These are phyloP conservation scores for Steatocranus sp. DNA, from an alignment of 2,797 vertebrate genomes.

Conservation along the genomic window DNA sequence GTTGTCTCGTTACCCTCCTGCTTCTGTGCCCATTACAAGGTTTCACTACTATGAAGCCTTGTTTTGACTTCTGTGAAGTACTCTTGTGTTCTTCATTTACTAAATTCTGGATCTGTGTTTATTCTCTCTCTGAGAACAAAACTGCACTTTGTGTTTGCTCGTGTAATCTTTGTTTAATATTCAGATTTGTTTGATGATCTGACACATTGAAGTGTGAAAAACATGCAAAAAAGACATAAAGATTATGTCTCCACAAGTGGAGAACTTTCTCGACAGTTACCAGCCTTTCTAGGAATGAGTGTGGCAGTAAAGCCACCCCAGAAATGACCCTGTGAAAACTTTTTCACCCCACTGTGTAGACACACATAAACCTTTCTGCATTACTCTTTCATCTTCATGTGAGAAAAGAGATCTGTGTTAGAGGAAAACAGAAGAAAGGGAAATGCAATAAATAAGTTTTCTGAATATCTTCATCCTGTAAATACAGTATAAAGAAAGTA, in stretches of 20 bases:
- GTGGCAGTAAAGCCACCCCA: not conserved
- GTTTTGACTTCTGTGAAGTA: not conserved
- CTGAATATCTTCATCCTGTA: not conserved
- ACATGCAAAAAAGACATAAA: not conserved
- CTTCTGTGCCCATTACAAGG: not conserved
- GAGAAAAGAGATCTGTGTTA: conserved; percentile 20
- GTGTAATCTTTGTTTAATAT: not conserved
- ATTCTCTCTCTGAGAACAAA: not conserved
- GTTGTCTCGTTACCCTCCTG: not conserved
- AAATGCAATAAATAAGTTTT: not conserved
- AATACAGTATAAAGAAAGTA: not conserved
- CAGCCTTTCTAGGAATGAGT: not conserved
- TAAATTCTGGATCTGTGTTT: not conserved
- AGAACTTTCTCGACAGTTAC: not conserved
- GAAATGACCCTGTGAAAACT: not conserved
- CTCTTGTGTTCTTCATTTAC: not conserved
- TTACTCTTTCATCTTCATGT: conserved; percentile 2
- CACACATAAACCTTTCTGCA: not conserved
- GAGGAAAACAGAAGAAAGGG: not conserved
- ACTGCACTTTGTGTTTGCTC: not conserved
- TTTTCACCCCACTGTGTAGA: not conserved
- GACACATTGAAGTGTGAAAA: not conserved
- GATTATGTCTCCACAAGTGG: not conserved
- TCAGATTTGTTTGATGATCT: not conserved
- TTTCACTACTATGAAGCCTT: not conserved